phyloP scores from a whole-genome alignment of 2,113 vertebrate genomes.

The Carollia perspicillata region DNA sequence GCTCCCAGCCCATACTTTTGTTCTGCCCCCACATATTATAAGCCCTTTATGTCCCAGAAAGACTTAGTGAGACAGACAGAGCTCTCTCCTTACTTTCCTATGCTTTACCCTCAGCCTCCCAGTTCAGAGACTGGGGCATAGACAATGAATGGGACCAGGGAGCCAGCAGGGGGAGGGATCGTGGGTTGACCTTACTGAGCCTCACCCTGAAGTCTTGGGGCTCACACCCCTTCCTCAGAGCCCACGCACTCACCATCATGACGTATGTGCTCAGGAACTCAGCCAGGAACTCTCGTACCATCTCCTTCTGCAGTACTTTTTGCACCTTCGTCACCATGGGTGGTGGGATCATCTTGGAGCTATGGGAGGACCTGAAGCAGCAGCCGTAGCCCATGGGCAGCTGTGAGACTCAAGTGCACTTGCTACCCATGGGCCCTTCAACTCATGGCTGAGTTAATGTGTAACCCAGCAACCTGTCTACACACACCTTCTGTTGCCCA shows the following conservation, averaged over 20 bases:
- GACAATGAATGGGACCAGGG: neutral
- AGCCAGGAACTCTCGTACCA: conserved; percentile 83
- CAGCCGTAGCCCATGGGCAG: neutral
- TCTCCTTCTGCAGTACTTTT: conserved; percentile 69
- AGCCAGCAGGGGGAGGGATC: neutral
- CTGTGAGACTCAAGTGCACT: conserved; percentile 35
- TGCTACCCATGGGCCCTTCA: neutral
- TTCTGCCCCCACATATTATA: neutral
- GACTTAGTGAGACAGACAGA: neutral
- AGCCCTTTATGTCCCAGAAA: neutral
- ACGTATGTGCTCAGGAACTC: conserved; percentile 86
- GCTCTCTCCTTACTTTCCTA: neutral
- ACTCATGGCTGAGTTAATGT: conserved; percentile 53
- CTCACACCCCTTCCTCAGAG: neutral
- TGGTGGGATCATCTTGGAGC: neutral
- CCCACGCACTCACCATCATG: conserved; percentile 86
- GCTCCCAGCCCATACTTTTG: neutral
- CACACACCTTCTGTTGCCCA: neutral
- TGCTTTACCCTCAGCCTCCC: neutral
- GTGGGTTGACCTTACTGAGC: neutral
- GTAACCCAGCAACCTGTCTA: conserved; percentile 37
- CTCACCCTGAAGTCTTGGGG: neutral
- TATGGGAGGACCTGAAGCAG: neutral
- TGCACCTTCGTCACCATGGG: neutral
- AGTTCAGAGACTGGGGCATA: neutral